Base-by-base conservation (phyloP, 2,888 invertebrate genomes). In the Saturnia pavonia region DNA sequence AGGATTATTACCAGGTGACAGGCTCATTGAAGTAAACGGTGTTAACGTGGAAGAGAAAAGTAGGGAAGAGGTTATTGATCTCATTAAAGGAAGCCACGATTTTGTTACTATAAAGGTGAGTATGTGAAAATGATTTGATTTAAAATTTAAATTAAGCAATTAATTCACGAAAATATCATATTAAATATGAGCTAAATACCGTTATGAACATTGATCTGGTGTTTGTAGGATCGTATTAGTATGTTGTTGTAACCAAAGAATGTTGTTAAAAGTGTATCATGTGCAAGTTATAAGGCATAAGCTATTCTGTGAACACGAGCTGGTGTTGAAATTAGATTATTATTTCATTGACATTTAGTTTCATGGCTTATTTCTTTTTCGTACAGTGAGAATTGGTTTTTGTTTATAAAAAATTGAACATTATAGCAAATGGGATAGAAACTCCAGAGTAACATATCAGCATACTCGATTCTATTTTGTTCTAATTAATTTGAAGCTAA, bases 1-100 rank as follows among this genome's bases (percentile, higher is more conserved):
- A 11, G 98, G 98, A 7, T 94, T 99, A 40, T 93, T 99, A 72
- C 99, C 99, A n/a, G 99, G 99, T 8, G 99, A 99, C 91, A 95
- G 98, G 79, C 95, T 99, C 43, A 93, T 99, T 77, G 98, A 98
- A 94, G 98, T 99, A 48, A 99, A 99, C 85, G 97, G 97, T 42
- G 95, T 96, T 42, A 95, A 96, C 74, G 98, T 99, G 0, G 97
- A 97, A 85, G 97, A 96, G 71, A 96, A 97, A 84, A 96, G 96
- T 69, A 95, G 99, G 70, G 99, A 99, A 87, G 97, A 98, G 82
- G 97, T 99, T 75, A 98, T 99, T 78, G 98, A 99, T 87, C 95
- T 99, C 85, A 99, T 99, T 80, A 97, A 97, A 82, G 96, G 97
- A 74, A 98, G 97, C 76, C 96, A 96, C 71, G 97, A 97, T 81